These are phyloP conservation scores for Drosophila tanythrix DNA, from an alignment of 2,888 invertebrate species.

Conservation along the genomic window DNA sequence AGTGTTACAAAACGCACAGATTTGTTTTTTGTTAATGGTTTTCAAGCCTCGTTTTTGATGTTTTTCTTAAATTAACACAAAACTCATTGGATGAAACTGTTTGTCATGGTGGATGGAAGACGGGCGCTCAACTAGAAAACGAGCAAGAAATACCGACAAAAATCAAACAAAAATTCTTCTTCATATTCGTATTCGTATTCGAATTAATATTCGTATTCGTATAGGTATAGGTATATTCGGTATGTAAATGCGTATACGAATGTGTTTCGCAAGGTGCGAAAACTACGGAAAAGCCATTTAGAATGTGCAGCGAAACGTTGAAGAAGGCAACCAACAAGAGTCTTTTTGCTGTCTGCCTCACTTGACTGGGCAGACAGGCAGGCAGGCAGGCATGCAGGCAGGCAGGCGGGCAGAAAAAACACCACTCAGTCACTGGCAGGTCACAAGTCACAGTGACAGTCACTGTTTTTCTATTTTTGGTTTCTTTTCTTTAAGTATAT, in stretches of 20 bases:
- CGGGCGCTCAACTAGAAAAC: slow-evolving; percentile 71
- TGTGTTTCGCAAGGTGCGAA: slow-evolving; percentile 78
- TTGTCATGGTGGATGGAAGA: slow-evolving; percentile 62
- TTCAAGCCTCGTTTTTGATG: slow-evolving; percentile 24
- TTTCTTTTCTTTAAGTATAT: slow-evolving; percentile 5
- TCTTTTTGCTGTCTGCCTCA: slow-evolving; percentile 49
- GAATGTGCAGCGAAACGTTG: slow-evolving; percentile 83
- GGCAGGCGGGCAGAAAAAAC: slow-evolving; percentile 11
- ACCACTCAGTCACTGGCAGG: slow-evolving; percentile 40
- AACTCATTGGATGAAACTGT: slow-evolving; percentile 66
- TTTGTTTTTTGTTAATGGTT: slow-evolving; percentile 22
- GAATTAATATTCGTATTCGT: neutral
- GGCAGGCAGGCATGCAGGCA: slow-evolving; percentile 6
- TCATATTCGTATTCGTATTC: slow-evolving; percentile 8
- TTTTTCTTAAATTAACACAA: slow-evolving; percentile 58
- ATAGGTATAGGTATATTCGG: slow-evolving; percentile 17
- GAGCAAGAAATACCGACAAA: slow-evolving; percentile 48
- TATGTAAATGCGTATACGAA: slow-evolving; percentile 76
- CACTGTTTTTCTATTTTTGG: neutral
- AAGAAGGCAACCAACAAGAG: slow-evolving; percentile 63
- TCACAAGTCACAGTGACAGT: slow-evolving; percentile 39
- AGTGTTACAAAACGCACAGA: slow-evolving; percentile 67
- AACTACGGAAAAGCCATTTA: slow-evolving; percentile 78
- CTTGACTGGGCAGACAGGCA: slow-evolving; percentile 67
- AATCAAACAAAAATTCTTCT: slow-evolving; percentile 50